Evolutionary conservation across 2,113 vertebrate genomes (phyloP).

Genomic region (Castor canadensis): DNA sequence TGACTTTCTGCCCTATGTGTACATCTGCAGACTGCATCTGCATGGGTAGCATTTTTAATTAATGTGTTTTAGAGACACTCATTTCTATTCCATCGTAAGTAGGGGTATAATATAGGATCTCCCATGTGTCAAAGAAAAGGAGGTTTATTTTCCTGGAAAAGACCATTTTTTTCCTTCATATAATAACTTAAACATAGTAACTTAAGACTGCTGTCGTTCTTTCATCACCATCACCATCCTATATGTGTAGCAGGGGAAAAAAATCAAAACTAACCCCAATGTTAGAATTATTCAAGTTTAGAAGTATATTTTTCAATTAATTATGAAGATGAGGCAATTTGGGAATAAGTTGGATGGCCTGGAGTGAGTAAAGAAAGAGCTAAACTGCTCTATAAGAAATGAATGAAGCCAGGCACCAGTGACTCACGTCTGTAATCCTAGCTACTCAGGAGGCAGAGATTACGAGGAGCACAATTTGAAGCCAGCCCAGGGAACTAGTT

Average conservation of each 20-base stretch:
- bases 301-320: slow-evolving; percentile 34
- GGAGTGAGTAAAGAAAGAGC: background rate
- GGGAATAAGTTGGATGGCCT: slow-evolving; percentile 10
- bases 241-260: background rate
- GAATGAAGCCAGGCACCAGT: background rate
- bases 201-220: background rate
- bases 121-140: slow-evolving; percentile 17
- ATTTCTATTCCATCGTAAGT: background rate
- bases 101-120: background rate
- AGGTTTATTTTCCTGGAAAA: slow-evolving; percentile 1
- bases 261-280: background rate
- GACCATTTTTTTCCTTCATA: background rate
- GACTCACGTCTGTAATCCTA: background rate
- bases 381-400: background rate
- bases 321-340: slow-evolving; percentile 16
- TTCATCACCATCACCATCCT: background rate
- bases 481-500: too few relatives aligned
- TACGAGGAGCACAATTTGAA: too few relatives aligned
- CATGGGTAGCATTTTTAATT: slow-evolving; percentile 53
- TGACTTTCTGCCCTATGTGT: slow-evolving; percentile 24
- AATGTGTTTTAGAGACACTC: background rate
- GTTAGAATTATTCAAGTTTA: background rate
- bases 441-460: too few relatives aligned
- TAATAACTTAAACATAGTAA: background rate
- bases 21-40: slow-evolving; percentile 23